Evolutionary conservation across 2,797 vertebrate genomes (phyloP).

Genomic region (Gambusia yucatana): DNA sequence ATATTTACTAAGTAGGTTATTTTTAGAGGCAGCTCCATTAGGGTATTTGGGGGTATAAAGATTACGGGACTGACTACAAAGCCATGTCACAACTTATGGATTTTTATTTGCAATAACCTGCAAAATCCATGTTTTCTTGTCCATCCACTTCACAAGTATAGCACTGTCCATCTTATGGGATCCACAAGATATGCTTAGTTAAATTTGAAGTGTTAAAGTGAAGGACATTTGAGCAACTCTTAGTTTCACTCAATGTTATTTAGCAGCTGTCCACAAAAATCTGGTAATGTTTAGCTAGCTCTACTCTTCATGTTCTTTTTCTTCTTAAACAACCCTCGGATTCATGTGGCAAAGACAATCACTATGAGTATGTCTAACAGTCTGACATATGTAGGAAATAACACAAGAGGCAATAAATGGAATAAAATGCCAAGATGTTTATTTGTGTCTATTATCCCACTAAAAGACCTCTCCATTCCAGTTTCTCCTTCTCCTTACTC

Average conservation of each 20-base stretch:
- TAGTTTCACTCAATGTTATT: conserved; percentile 25
- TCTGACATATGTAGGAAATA: conserved; percentile 63
- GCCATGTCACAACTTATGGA: neutral
- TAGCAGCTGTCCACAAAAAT: conserved; percentile 26
- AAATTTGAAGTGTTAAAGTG: conserved; percentile 19
- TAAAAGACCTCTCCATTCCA: conserved; percentile 76
- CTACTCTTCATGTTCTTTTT: conserved; percentile 49
- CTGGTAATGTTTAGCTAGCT: conserved; percentile 58
- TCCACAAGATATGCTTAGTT: conserved; percentile 3
- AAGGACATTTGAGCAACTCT: conserved; percentile 14
- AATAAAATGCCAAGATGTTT: conserved; percentile 75
- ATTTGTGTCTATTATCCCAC: conserved; percentile 77
- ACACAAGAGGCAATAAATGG: conserved; percentile 70
- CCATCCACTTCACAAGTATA: neutral
- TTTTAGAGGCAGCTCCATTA: too few relatives aligned
- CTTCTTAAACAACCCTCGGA: conserved; percentile 47
- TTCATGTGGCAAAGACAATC: conserved; percentile 54
- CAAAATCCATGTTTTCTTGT: neutral
- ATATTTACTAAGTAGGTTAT: neutral
- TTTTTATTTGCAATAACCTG: neutral
- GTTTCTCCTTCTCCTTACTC: conserved; percentile 37
- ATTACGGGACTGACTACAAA: neutral
- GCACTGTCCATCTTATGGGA: neutral
- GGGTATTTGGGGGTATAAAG: too few relatives aligned
- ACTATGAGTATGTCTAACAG: conserved; percentile 55